A percentile compares a stretch with the other conserved stretches of the same genome.
Evolutionary conservation across 2,888 invertebrate species (phyloP).

Genomic region (Ypsolopha scabrella): DNA sequence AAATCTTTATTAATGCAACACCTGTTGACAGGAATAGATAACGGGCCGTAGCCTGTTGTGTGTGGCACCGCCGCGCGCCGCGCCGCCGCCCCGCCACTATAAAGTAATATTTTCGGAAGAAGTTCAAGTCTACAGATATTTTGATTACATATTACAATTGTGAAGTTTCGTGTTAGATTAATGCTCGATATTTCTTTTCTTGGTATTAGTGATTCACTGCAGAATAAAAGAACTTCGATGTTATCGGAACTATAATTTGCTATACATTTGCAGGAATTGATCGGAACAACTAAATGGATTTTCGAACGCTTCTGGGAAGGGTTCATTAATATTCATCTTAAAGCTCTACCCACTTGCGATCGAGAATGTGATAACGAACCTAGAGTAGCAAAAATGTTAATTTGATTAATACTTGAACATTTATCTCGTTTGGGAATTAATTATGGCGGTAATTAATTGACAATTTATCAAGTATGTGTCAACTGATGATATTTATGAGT

Average conservation of each 20-base stretch:
- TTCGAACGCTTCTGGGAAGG: background rate
- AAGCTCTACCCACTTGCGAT: no score
- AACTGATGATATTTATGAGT: no score
- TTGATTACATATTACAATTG: background rate
- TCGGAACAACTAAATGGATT: background rate
- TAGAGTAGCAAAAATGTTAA: background rate
- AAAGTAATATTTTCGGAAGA: no score
- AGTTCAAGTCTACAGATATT: no score
- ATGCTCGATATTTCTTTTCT: background rate
- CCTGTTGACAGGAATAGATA: no score
- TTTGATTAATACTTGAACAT: background rate
- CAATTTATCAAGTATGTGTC: no score
- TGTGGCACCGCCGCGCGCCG: no score
- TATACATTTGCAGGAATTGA: background rate
- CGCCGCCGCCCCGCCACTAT: no score
- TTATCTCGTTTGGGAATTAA: background rate
- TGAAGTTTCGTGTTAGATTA: constrained; percentile 1
- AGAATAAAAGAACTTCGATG: background rate
- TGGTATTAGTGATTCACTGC: constrained; percentile 1
- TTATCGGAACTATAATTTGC: background rate
- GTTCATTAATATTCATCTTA: no score
- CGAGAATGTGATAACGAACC: no score
- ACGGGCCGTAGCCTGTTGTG: no score
- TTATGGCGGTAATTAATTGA: background rate
- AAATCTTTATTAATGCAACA: no score